Conservation (phyloP, 2,113 vertebrate genomes). For the Melanerpes formicivorus region DNA sequence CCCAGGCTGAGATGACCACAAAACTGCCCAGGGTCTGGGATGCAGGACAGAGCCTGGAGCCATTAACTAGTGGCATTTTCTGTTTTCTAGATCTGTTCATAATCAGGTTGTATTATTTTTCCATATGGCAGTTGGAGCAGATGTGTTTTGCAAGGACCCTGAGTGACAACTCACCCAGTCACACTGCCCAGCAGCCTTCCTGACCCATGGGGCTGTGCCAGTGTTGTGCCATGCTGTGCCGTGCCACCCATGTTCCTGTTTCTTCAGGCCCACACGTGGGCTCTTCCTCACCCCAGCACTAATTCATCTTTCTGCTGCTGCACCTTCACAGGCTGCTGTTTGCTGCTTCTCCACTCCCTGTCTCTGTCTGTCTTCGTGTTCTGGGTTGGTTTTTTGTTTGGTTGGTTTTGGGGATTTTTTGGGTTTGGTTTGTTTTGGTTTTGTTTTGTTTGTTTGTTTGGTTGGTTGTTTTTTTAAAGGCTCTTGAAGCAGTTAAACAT, state of each 20-base stretch:
- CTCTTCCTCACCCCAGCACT: background rate
- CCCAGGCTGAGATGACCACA: background rate
- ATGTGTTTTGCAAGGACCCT: background rate
- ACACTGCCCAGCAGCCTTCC: conserved; percentile 2
- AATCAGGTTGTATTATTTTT: background rate
- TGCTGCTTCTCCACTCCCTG: conserved; percentile 9
- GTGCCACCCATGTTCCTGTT: background rate
- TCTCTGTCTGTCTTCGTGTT: background rate
- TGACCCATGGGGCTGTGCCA: conserved; percentile 6
- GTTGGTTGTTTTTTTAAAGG: background rate
- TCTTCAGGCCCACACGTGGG: background rate
- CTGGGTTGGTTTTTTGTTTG: too few relatives aligned
- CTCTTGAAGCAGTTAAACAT: background rate
- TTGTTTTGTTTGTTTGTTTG: too few relatives aligned
- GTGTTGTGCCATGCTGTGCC: background rate
- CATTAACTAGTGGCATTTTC: background rate
- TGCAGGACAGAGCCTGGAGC: background rate
- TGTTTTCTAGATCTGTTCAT: background rate
- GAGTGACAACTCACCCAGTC: background rate
- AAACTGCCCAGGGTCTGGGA: accelerated
- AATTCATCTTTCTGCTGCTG: conserved; percentile 31
- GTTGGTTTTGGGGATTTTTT: too few relatives aligned
- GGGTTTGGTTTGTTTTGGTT: too few relatives aligned
- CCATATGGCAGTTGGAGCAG: background rate
- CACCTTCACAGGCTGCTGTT: background rate